Percentiles rank a stretch among this genome's conserved stretches.
Evolutionary conservation across 2,797 vertebrate genomes (phyloP).

Genomic region (Varecia variegata): DNA sequence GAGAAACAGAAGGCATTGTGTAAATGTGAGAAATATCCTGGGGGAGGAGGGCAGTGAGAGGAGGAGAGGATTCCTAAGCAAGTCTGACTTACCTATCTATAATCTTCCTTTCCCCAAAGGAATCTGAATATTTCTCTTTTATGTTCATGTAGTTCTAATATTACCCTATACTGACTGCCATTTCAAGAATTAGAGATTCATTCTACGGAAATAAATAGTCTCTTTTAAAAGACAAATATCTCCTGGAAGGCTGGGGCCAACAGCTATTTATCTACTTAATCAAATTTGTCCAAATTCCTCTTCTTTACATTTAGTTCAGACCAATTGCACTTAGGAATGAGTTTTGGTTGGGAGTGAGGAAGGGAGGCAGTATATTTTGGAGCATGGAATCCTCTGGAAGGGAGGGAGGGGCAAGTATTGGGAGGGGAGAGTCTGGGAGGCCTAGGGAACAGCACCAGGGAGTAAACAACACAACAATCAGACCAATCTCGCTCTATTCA

Average conservation of each 20-base stretch:
- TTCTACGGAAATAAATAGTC: background rate
- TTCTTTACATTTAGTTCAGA: background rate
- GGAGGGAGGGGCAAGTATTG: background rate
- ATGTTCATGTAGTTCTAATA: background rate
- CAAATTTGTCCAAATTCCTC: slow-evolving; percentile 40
- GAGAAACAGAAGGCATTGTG: background rate
- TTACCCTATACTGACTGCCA: background rate
- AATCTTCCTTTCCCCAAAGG: background rate
- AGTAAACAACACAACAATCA: background rate
- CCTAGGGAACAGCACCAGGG: background rate
- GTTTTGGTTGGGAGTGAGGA: background rate
- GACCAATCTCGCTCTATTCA: background rate
- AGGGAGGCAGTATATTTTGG: background rate
- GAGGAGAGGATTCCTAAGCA: background rate
- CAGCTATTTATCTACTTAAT: background rate
- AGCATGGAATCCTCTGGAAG: background rate
- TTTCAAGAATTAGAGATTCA: background rate
- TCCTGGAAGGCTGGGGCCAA: background rate
- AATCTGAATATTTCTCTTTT: background rate
- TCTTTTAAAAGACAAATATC: slow-evolving; percentile 33
- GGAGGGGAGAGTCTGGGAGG: background rate
- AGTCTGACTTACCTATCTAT: background rate
- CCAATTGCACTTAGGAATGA: background rate
- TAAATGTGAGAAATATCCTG: background rate
- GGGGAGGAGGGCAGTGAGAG: background rate